Percentiles rank a stretch among this genome's conserved stretches.
These are phyloP conservation scores for Trochalopteron elliotii DNA, from an alignment of 2,113 vertebrate species.

Conservation along the genomic window DNA sequence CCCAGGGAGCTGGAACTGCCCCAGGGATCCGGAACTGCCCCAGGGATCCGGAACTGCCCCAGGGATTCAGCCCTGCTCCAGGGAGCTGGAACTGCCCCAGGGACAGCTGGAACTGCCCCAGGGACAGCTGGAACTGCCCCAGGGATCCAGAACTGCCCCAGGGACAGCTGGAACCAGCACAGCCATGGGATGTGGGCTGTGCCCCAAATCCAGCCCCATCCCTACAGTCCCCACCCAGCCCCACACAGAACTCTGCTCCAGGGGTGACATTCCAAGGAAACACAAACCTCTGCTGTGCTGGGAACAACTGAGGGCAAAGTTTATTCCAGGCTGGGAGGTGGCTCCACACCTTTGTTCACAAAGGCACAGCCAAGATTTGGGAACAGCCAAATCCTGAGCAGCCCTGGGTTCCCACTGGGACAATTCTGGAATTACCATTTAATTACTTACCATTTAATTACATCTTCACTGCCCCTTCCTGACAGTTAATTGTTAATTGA, in stretches of 20 bases:
- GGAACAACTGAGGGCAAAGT: not conserved
- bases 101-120: too few species aligned
- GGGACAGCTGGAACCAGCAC: not conserved
- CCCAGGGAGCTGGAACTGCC: not conserved
- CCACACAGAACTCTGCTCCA: not conserved
- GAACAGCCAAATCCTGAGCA: not conserved
- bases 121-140: fast-evolving
- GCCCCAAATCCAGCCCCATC: not conserved
- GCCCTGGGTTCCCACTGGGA: not conserved
- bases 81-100: not conserved
- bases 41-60: not conserved
- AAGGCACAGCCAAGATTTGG: not conserved
- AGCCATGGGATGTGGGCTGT: not conserved
- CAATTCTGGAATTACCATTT: not conserved
- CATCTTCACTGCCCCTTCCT: not conserved
- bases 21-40: not conserved
- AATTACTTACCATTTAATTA: too few species aligned
- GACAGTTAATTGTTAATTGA: too few species aligned
- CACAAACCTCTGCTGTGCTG: not conserved
- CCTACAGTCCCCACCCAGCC: not conserved
- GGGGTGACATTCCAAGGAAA: not conserved
- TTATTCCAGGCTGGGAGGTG: not conserved
- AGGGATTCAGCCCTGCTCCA: not conserved
- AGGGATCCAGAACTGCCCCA: not conserved
- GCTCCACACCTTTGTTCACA: not conserved